These are phyloP conservation scores for Acleris emargana DNA, from an alignment of 2,888 invertebrate genomes.

Conservation along the genomic window DNA sequence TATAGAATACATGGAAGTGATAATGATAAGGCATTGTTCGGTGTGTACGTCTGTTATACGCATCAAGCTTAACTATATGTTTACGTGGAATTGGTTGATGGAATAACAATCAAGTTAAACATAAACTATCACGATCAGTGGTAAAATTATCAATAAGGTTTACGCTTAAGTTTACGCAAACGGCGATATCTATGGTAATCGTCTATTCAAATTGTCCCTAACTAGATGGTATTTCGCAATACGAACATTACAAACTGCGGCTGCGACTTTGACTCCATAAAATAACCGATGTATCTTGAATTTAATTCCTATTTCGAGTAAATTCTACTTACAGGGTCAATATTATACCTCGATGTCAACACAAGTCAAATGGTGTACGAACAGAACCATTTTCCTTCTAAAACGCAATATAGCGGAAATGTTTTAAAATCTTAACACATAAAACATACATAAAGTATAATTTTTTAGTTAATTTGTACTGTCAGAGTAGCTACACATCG, in stretches of 20 bases:
- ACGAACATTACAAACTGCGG: slow-evolving; percentile 8
- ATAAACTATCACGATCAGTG: slow-evolving; percentile 22
- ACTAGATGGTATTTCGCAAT: slow-evolving; percentile 29
- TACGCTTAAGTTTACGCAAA: slow-evolving; percentile 26
- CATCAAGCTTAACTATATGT: slow-evolving; percentile 6
- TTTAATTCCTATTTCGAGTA: neutral
- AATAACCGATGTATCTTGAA: slow-evolving; percentile 3
- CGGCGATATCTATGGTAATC: slow-evolving; percentile 23
- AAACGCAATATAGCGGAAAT: too few species aligned
- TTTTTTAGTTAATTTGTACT: too few species aligned
- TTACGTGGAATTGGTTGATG: slow-evolving; percentile 9
- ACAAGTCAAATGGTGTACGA: too few species aligned
- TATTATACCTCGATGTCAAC: neutral
- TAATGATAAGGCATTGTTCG: too few species aligned
- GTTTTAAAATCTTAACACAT: too few species aligned
- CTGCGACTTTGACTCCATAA: slow-evolving; percentile 5
- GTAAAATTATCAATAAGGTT: slow-evolving; percentile 15
- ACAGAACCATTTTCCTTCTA: too few species aligned
- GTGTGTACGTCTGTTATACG: neutral
- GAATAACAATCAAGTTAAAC: slow-evolving; percentile 12
- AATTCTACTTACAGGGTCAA: neutral
- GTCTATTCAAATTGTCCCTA: slow-evolving; percentile 29
- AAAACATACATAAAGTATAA: too few species aligned
- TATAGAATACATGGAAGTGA: slow-evolving; percentile 6
- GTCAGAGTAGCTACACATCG: too few species aligned